Evolutionary conservation across 2,888 invertebrate genomes (phyloP).

Genomic region (Flexamia atlantica): DNA sequence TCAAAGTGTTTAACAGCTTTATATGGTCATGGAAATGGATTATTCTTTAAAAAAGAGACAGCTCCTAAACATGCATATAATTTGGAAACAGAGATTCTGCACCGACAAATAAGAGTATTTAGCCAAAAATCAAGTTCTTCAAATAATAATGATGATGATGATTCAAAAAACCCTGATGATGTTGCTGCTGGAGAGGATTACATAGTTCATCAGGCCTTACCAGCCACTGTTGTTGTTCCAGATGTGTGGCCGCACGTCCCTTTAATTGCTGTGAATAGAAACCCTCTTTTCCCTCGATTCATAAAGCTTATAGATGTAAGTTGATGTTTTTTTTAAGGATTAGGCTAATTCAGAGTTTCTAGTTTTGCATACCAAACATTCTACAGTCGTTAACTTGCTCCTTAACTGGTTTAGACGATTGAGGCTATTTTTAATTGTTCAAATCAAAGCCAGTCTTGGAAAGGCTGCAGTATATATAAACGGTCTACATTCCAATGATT

Average conservation of each 20-base stretch:
- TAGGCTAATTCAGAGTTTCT: too few relatives aligned
- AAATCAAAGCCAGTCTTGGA: too few relatives aligned
- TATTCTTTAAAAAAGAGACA: not conserved
- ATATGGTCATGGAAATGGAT: not conserved
- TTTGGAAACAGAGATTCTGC: not conserved
- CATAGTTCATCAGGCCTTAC: conserved; percentile 61
- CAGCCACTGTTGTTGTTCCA: conserved; percentile 93
- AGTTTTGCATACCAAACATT: too few relatives aligned
- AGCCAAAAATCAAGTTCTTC: conserved; percentile 35
- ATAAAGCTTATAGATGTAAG: conserved; percentile 96
- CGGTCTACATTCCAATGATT: too few relatives aligned
- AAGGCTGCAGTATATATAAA: too few relatives aligned
- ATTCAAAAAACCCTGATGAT: conserved; percentile 36
- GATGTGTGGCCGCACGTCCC: conserved; percentile 98
- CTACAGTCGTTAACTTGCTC: too few relatives aligned
- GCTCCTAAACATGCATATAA: not conserved
- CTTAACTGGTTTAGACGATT: too few relatives aligned
- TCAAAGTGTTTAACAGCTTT: conserved; percentile 8
- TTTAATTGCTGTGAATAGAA: conserved; percentile 94
- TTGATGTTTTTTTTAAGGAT: conserved; percentile 10
- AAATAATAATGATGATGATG: conserved; percentile 47
- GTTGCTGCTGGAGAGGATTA: conserved; percentile 54
- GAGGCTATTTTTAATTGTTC: too few relatives aligned
- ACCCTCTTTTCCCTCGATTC: conserved; percentile 98
- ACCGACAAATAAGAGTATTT: conserved; percentile 17